Evolutionary conservation across 2,797 vertebrate genomes (phyloP).

Genomic region (Taenioides sp.): DNA sequence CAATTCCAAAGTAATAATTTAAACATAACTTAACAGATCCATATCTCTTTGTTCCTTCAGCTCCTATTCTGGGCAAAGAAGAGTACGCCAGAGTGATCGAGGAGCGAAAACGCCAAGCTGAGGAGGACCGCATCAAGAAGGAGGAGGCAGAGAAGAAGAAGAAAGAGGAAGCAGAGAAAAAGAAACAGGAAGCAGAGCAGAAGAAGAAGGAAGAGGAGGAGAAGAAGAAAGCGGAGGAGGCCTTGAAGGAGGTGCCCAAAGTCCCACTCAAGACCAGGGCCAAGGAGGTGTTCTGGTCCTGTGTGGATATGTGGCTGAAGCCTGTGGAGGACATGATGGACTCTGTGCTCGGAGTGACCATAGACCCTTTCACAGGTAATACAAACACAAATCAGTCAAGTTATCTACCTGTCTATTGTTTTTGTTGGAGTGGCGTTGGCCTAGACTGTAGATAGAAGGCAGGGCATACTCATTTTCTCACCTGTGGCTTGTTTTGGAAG

Average conservation of each 20-base stretch:
- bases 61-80: slow-evolving; percentile 65
- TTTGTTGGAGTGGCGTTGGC: too few species aligned
- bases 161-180: slow-evolving; percentile 63
- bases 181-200: slow-evolving; percentile 61
- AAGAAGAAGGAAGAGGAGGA: slow-evolving; percentile 68
- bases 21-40: not conserved
- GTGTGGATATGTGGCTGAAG: slow-evolving; percentile 58
- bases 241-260: slow-evolving; percentile 33
- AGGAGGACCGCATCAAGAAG: slow-evolving; percentile 66
- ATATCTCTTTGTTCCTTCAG: slow-evolving; percentile 40
- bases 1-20: not conserved
- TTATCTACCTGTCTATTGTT: not conserved
- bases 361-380: slow-evolving; percentile 75
- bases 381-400: not conserved
- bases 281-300: slow-evolving; percentile 3
- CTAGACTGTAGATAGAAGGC: too few species aligned
- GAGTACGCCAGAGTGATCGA: slow-evolving; percentile 51
- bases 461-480: too few species aligned
- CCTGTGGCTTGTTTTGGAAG: too few species aligned
- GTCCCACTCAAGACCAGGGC: slow-evolving; percentile 9
- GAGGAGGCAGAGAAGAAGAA: slow-evolving; percentile 69
- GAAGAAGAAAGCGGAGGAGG: slow-evolving; percentile 67
- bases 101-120: slow-evolving; percentile 64
- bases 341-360: slow-evolving; percentile 56
- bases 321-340: slow-evolving; percentile 70